Conservation (phyloP, 1,140 invertebrate genomes). For the Musca domestica region DNA sequence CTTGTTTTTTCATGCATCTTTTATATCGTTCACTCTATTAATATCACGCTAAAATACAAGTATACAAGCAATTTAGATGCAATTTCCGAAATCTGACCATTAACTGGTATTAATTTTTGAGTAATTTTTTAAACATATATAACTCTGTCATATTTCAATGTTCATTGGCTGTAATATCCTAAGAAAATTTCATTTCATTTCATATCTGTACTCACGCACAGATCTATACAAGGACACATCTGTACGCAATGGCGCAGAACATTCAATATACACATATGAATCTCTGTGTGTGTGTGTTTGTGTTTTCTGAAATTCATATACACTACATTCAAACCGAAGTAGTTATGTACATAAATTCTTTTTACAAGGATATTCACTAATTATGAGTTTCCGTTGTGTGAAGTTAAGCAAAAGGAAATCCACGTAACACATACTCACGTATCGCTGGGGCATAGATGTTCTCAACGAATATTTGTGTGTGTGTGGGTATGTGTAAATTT, state of each 20-base stretch:
- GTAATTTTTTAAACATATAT: too few relatives aligned
- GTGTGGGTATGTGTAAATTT: too few relatives aligned
- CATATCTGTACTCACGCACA: background rate
- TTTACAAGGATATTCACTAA: constrained; percentile 19
- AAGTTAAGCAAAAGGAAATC: constrained; percentile 16
- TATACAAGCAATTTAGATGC: too few relatives aligned
- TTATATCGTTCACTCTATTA: too few relatives aligned
- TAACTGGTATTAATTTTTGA: too few relatives aligned
- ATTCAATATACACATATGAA: background rate
- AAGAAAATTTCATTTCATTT: background rate
- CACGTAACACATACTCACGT: constrained; percentile 9
- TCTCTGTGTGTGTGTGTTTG: background rate
- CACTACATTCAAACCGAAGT: too few relatives aligned
- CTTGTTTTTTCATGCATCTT: too few relatives aligned
- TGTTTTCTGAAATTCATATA: background rate
- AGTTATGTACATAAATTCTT: background rate
- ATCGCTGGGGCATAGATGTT: background rate
- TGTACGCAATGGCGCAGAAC: background rate
- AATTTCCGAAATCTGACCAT: too few relatives aligned
- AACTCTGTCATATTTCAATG: too few relatives aligned
- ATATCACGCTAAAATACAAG: too few relatives aligned
- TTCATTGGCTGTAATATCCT: too few relatives aligned
- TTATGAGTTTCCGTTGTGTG: constrained; percentile 15
- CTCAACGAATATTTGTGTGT: too few relatives aligned
- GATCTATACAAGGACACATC: background rate